Conservation (phyloP, 2,113 vertebrate species). For the Ctenodactylus gundi region DNA sequence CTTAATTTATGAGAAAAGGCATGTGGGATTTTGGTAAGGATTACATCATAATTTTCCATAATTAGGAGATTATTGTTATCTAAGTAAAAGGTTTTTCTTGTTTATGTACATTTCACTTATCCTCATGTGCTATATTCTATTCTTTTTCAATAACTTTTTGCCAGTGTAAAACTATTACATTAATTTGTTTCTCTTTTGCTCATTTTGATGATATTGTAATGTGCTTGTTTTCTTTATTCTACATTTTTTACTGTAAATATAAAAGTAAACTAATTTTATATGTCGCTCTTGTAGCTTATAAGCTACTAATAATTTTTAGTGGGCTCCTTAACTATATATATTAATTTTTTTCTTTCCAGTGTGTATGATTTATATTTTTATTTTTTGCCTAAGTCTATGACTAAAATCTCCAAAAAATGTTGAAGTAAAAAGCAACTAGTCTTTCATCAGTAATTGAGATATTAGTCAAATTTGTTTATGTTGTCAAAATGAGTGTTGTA, state of each 20-base stretch:
- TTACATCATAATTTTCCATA: background rate
- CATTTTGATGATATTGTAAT: background rate
- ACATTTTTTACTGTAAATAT: background rate
- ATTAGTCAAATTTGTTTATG: background rate
- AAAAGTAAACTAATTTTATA: background rate
- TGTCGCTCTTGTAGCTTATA: background rate
- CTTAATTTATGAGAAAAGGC: background rate
- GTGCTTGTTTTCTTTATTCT: background rate
- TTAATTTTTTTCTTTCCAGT: background rate
- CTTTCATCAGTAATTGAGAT: background rate
- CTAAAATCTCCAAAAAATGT: background rate
- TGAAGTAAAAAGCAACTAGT: background rate
- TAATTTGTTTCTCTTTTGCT: background rate
- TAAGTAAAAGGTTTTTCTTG: background rate
- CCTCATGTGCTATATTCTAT: background rate
- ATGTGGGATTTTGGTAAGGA: background rate
- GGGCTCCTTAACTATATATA: background rate
- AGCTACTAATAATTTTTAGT: background rate
- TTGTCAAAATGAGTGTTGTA: background rate
- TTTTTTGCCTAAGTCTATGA: background rate
- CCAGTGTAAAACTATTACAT: background rate
- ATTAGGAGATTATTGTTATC: background rate
- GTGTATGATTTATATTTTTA: background rate
- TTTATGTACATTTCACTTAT: background rate
- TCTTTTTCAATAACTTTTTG: background rate